Base-by-base conservation (phyloP, 2,888 invertebrate genomes). In the Cephus pulcher region DNA sequence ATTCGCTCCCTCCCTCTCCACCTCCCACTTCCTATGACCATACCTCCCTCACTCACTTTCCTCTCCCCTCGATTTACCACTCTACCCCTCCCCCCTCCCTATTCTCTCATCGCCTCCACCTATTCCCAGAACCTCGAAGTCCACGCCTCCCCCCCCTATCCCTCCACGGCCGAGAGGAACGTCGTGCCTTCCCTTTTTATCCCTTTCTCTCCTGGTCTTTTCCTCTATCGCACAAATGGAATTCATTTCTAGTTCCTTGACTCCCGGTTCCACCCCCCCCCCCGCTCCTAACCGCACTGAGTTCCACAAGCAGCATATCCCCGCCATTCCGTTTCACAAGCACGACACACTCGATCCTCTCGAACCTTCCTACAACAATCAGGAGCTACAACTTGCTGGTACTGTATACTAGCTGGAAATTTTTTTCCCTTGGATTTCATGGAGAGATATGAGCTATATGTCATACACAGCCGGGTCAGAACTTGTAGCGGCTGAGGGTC, bases 121-220 rank as follows among this genome's bases (percentile, higher is more conserved):
- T 40, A 40, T 40, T 40, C 40, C 1, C 15, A 40, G 40, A 40
- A 40, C 40, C 40, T 40, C 15, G 0, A 15, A 15, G 40, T 40
- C 32, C 15, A 32, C n/a, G 33, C n/a, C 6, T 56, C 11, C 30
- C 56, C 33, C n/a, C 4, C n/a, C 70, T 80, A 82, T 83, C 86
- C 90, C 91, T 92, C 91, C 92, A 92, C 92, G 92, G 92, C 77
- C 82, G 79, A 80, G 81, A 79, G 78, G 84, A 82, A 85, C 85
- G 81, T 84, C 82, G 82, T 82, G 85, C 84, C 84, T 83, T 85
- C 84, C 82, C 84, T 84, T 86, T 86, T 84, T 84, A 83, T 82
- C 80, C 80, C 70, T 35, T 73, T 69, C 69, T 70, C 34, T 73
- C 85, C 78, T 76, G 78, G 69, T 75, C 74, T 71, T 73, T 79